Percentiles rank a stretch among this genome's conserved stretches.
These are phyloP conservation scores for Chaetogeoica ovagalla DNA, from an alignment of 2,888 invertebrate genomes.

Conservation along the genomic window DNA sequence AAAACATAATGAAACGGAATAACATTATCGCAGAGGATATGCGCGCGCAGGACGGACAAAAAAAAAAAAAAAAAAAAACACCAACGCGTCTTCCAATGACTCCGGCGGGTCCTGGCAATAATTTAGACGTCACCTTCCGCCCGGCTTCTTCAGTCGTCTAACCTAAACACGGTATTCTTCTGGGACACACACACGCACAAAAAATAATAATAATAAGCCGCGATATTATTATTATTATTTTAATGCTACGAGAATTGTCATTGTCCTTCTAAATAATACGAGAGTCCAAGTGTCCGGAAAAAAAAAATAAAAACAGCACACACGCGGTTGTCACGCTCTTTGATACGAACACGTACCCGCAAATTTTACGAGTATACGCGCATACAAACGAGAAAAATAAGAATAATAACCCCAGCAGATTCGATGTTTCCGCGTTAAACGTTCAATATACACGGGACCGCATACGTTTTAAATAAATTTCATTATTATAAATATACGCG, in stretches of 20 bases:
- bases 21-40: constrained; percentile 25
- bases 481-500: too few species aligned
- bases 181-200: not conserved
- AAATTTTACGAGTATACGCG: constrained; percentile 33
- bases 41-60: constrained; percentile 1
- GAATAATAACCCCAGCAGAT: constrained; percentile 29
- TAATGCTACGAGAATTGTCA: too few species aligned
- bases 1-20: not conserved
- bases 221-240: not conserved
- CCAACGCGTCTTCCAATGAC: constrained; percentile 40
- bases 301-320: not conserved
- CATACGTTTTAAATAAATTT: too few species aligned
- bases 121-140: constrained; percentile 44
- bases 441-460: not conserved
- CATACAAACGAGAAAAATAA: constrained; percentile 3
- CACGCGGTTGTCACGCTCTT: constrained; percentile 36
- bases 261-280: too few species aligned
- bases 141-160: constrained; percentile 39
- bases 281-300: constrained; percentile 8
- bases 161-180: too few species aligned
- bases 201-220: too few species aligned
- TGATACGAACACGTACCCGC: constrained; percentile 50
- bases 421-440: constrained; percentile 7
- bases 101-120: constrained; percentile 41
- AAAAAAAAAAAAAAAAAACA: too few species aligned